phyloP scores from a whole-genome alignment of 2,113 vertebrate genomes.

The Oryzias curvinotus region DNA sequence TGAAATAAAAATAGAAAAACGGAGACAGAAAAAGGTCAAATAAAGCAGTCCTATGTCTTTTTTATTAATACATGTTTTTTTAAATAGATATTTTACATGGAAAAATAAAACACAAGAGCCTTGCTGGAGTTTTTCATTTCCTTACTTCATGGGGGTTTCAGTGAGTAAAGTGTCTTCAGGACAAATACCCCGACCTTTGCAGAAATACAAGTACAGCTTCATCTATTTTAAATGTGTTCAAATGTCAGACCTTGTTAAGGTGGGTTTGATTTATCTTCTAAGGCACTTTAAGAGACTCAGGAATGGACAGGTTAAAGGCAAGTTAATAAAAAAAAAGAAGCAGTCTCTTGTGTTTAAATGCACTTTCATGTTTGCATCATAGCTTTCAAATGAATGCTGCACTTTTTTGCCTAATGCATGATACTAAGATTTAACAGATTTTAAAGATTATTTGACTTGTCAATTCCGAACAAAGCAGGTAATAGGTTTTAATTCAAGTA shows the following conservation, averaged over 20 bases:
- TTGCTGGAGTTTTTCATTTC: not conserved
- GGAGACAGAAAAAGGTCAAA: no score
- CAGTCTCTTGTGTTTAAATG: conserved; percentile 22
- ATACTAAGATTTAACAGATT: no score
- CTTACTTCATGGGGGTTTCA: not conserved
- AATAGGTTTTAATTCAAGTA: no score
- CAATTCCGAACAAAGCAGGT: no score
- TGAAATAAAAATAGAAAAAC: no score
- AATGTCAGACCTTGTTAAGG: conserved; percentile 60
- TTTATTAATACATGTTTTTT: no score
- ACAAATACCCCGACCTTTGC: conserved; percentile 36
- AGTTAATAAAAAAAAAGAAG: conserved; percentile 14
- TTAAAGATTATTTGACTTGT: no score
- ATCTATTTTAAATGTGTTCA: conserved; percentile 63
- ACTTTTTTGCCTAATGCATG: not conserved
- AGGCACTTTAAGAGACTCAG: conserved; percentile 41
- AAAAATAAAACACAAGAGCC: not conserved
- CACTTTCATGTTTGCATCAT: not conserved
- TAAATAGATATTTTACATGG: no score
- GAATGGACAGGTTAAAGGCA: conserved; percentile 36
- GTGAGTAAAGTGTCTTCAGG: conserved; percentile 23
- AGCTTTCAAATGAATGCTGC: not conserved
- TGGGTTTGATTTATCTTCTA: conserved; percentile 58
- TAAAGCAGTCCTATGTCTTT: no score
- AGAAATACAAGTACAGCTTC: conserved; percentile 41